These are phyloP conservation scores for Ariolimax columbianus DNA, from an alignment of 2,888 invertebrate species.

Conservation along the genomic window DNA sequence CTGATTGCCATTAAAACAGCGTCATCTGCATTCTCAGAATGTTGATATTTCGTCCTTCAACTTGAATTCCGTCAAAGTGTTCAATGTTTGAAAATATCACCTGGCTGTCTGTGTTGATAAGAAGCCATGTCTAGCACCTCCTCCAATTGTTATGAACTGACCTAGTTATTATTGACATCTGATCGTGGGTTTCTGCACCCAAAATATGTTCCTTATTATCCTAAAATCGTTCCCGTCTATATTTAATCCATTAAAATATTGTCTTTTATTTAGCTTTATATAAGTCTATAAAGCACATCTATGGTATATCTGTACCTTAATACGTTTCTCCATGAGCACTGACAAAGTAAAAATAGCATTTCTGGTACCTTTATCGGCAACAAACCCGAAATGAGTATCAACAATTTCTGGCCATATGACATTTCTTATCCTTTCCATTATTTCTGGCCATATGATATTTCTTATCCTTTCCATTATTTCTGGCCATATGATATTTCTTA, in stretches of 20 bases:
- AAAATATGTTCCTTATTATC: background rate
- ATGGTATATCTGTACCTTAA: conserved; percentile 9
- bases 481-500: no score
- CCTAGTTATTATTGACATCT: background rate
- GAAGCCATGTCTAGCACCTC: background rate
- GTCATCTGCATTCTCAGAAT: conserved; percentile 17
- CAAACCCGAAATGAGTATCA: conserved; percentile 5
- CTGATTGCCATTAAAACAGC: conserved; percentile 15
- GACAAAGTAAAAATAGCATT: conserved; percentile 8
- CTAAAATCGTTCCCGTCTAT: no score
- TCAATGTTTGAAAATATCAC: background rate
- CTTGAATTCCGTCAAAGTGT: background rate
- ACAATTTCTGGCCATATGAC: conserved; percentile 6
- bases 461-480: no score
- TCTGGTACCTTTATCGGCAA: background rate
- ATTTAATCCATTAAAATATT: background rate
- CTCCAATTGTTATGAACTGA: background rate
- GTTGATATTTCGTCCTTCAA: background rate
- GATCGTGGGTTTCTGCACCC: background rate
- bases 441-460: no score
- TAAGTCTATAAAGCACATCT: conserved; percentile 22
- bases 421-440: conserved; percentile 3
- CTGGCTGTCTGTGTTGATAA: conserved; percentile 8
- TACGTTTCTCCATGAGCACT: background rate
- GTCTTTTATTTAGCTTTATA: background rate